Conservation (phyloP, 1,140 invertebrate genomes). For the Caenorhabditis inopinata region DNA sequence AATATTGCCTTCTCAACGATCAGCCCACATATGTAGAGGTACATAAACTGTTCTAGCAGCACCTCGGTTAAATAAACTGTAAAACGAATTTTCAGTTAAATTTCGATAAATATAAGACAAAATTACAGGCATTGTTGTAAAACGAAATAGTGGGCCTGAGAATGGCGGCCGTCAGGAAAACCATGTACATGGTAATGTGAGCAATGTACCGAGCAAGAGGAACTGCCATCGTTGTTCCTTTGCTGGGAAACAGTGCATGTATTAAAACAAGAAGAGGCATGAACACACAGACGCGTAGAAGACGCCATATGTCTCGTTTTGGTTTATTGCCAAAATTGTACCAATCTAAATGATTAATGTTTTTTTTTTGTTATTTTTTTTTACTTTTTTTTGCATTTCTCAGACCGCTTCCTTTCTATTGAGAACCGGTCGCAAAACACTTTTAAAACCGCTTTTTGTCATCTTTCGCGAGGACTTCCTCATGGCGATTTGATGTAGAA, state of each 20-base stretch:
- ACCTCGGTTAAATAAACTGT: not conserved
- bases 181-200: constrained; percentile 38
- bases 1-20: constrained; percentile 36
- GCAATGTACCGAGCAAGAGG: constrained; percentile 43
- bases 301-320: constrained; percentile 39
- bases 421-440: too few species aligned
- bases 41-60: constrained; percentile 39
- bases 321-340: constrained; percentile 44
- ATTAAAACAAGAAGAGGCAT: constrained; percentile 48
- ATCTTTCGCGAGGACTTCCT: too few species aligned
- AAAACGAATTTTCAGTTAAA: not conserved
- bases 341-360: constrained; percentile 36
- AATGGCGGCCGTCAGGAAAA: constrained; percentile 34
- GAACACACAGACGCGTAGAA: constrained; percentile 40
- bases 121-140: too few species aligned
- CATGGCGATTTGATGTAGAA: too few species aligned
- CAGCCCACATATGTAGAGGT: constrained; percentile 47
- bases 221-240: not conserved
- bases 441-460: too few species aligned
- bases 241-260: not conserved
- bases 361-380: too few species aligned
- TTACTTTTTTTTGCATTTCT: too few species aligned
- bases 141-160: not conserved
- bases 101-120: too few species aligned
- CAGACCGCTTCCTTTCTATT: too few species aligned